These are phyloP conservation scores for Alloscopus bannaensis DNA, from an alignment of 2,888 invertebrate genomes.

Conservation along the genomic window DNA sequence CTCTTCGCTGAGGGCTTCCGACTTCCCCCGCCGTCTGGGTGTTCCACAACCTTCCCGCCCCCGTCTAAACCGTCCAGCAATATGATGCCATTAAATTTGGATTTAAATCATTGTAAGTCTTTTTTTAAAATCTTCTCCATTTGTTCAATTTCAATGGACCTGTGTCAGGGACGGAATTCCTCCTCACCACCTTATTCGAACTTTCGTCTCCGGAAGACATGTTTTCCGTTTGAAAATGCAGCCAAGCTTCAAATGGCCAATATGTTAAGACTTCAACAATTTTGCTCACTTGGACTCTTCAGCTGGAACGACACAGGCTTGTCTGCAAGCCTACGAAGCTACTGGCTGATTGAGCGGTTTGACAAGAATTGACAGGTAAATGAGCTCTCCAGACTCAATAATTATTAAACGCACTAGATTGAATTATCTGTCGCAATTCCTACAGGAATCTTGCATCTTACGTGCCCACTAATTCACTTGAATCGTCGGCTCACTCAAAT, in stretches of 20 bases:
- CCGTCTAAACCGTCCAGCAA: not conserved
- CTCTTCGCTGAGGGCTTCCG: conserved; percentile 4
- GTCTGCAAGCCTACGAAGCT: not conserved
- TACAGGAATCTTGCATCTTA: too few relatives aligned
- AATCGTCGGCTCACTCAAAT: too few relatives aligned
- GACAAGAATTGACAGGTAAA: not conserved
- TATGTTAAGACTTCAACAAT: not conserved
- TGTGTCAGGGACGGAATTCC: conserved; percentile 37
- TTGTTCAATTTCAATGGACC: too few relatives aligned
- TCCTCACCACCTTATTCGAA: conserved; percentile 35
- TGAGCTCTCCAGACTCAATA: not conserved
- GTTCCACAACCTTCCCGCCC: not conserved
- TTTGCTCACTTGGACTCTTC: too few relatives aligned
- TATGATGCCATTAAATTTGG: not conserved
- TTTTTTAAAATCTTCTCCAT: conserved; percentile 10
- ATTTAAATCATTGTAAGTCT: not conserved
- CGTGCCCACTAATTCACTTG: too few relatives aligned
- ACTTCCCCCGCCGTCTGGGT: conserved; percentile 16
- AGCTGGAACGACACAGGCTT: not conserved
- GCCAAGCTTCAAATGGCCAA: conserved; percentile 1
- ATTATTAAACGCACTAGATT: not conserved
- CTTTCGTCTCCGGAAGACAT: conserved; percentile 30
- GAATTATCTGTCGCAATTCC: not conserved
- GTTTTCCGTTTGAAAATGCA: not conserved
- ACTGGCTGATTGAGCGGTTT: not conserved